Conservation (phyloP, 2,888 invertebrate genomes). For the Liopterus haemorrhoidalis region DNA sequence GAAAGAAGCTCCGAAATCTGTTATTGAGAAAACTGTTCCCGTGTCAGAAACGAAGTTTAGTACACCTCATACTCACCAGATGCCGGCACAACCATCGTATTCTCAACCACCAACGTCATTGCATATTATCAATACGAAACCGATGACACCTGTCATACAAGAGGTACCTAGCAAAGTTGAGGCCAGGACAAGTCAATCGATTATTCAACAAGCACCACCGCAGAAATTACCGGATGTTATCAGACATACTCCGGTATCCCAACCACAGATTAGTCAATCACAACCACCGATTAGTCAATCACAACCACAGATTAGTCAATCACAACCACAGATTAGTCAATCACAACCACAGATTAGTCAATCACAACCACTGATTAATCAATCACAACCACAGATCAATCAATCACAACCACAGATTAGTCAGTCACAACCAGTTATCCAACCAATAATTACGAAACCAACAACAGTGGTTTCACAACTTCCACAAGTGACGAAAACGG, state of each 20-base stretch:
- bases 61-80: neutral
- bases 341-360: slow-evolving; percentile 20
- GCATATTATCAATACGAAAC: slow-evolving; percentile 15
- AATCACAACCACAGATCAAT: neutral
- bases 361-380: slow-evolving; percentile 9
- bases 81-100: slow-evolving; percentile 10
- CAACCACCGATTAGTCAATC: slow-evolving; percentile 32
- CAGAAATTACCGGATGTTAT: slow-evolving; percentile 28
- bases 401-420: slow-evolving; percentile 1
- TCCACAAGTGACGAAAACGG: too few relatives aligned
- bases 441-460: slow-evolving; percentile 15
- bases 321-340: slow-evolving; percentile 35
- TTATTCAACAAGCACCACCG: slow-evolving; percentile 47
- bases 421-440: slow-evolving; percentile 3
- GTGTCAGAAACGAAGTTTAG: slow-evolving; percentile 12
- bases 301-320: slow-evolving; percentile 30
- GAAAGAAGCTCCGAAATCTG: slow-evolving; percentile 29
- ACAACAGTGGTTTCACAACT: slow-evolving; percentile 15
- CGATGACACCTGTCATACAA: slow-evolving; percentile 20
- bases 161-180: slow-evolving; percentile 16
- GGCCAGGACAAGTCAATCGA: slow-evolving; percentile 23
- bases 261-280: slow-evolving; percentile 17
- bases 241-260: slow-evolving; percentile 20
- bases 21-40: slow-evolving; percentile 18
- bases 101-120: slow-evolving; percentile 17